Evolutionary conservation across 2,797 vertebrate genomes (phyloP).

Genomic region (Sebastolobus altivelis): DNA sequence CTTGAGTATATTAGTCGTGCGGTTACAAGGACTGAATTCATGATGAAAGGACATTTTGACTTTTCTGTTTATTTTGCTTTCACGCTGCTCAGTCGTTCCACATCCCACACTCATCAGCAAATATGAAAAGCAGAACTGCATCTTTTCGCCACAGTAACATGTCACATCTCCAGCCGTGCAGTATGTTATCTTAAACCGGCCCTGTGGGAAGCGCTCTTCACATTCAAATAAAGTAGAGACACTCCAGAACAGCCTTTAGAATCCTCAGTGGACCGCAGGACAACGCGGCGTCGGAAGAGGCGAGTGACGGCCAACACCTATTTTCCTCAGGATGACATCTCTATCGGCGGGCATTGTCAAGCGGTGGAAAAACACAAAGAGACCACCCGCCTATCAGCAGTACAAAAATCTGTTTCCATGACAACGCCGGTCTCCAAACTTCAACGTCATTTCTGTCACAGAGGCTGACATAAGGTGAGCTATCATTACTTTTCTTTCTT

Average conservation of each 20-base stretch:
- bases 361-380: slow-evolving; percentile 59
- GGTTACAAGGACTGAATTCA: slow-evolving; percentile 40
- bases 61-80: slow-evolving; percentile 19
- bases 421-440: slow-evolving; percentile 73
- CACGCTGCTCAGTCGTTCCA: neutral
- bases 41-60: neutral
- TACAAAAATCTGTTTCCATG: slow-evolving; percentile 80
- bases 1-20: slow-evolving; percentile 48
- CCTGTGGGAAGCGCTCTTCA: slow-evolving; percentile 62
- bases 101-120: slow-evolving; percentile 18
- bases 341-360: slow-evolving; percentile 73
- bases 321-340: slow-evolving; percentile 76
- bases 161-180: slow-evolving; percentile 42
- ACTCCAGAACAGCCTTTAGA: slow-evolving; percentile 40
- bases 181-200: slow-evolving; percentile 56
- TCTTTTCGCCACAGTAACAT: slow-evolving; percentile 35
- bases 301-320: slow-evolving; percentile 66
- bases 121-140: slow-evolving; percentile 27
- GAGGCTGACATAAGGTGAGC: slow-evolving; percentile 71
- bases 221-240: slow-evolving; percentile 64
- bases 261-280: slow-evolving; percentile 56
- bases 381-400: slow-evolving; percentile 51
- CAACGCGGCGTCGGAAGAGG: slow-evolving; percentile 39
- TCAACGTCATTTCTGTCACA: slow-evolving; percentile 71
- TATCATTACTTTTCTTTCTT: slow-evolving; percentile 50